phyloP scores from a whole-genome alignment of 2,113 vertebrate species.

The Peromyscus maniculatus region DNA sequence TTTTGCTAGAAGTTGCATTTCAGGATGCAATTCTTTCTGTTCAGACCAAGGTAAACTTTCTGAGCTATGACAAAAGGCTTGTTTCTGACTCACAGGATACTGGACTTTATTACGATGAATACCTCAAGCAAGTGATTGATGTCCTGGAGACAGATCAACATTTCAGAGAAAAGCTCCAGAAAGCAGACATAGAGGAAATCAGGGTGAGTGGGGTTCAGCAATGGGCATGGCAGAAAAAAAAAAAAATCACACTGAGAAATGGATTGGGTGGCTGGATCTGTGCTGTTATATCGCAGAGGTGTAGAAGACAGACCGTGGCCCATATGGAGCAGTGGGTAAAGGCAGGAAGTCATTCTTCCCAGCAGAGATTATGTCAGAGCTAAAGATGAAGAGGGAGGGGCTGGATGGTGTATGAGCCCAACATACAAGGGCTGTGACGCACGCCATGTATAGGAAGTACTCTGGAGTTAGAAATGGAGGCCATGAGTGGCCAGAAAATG shows the following conservation, averaged over 20 bases:
- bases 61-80: conserved; percentile 65
- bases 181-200: conserved; percentile 99
- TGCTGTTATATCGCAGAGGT: conserved; percentile 4
- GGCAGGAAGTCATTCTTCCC: background rate
- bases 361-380: conserved; percentile 7
- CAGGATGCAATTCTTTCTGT: conserved; percentile 55
- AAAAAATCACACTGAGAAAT: conserved; percentile 1
- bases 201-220: conserved; percentile 90
- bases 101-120: conserved; percentile 98
- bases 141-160: conserved; percentile 98
- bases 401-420: background rate
- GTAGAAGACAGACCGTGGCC: background rate
- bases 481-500: background rate
- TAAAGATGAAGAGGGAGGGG: conserved; percentile 20
- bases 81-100: conserved; percentile 92
- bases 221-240: background rate
- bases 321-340: background rate
- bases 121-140: conserved; percentile 98
- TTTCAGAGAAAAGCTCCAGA: conserved; percentile 98
- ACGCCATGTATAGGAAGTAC: background rate
- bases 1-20: conserved; percentile 54
- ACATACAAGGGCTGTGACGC: background rate
- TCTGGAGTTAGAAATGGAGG: background rate
- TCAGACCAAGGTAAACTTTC: conserved; percentile 31
- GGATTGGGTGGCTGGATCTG: background rate